These are phyloP conservation scores for Sogatella furcifera DNA, from an alignment of 1,140 invertebrate genomes.

Conservation along the genomic window DNA sequence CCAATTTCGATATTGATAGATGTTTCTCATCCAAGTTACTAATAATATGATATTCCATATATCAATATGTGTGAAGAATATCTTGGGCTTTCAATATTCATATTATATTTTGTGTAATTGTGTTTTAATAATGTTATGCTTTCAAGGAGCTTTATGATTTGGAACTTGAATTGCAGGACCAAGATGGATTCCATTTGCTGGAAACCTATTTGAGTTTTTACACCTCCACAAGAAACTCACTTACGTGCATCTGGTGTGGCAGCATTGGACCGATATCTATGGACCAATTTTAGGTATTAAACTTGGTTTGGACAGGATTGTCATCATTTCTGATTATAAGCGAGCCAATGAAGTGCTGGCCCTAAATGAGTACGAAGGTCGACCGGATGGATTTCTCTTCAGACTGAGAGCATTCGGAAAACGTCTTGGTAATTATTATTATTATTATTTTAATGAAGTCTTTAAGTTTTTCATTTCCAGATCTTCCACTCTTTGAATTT, in stretches of 20 bases:
- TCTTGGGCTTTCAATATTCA: too few species aligned
- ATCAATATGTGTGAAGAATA: too few species aligned
- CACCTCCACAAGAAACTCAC: slow-evolving; percentile 24
- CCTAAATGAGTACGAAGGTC: slow-evolving; percentile 51
- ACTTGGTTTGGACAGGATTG: slow-evolving; percentile 44
- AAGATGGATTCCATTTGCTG: slow-evolving; percentile 35
- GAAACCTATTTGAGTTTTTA: slow-evolving; percentile 30
- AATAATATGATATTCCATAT: too few species aligned
- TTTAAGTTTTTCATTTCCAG: too few species aligned
- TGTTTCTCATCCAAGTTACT: too few species aligned
- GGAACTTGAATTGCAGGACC: slow-evolving; percentile 30
- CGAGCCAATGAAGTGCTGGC: slow-evolving; percentile 45
- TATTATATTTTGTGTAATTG: too few species aligned
- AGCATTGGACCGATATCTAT: slow-evolving; percentile 26
- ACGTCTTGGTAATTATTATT: slow-evolving; percentile 43
- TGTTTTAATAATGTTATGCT: too few species aligned
- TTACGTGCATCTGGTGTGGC: slow-evolving; percentile 32
- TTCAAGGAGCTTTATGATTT: too few species aligned
- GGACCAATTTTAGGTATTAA: slow-evolving; percentile 38
- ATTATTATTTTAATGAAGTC: too few species aligned
- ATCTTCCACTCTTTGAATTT: too few species aligned
- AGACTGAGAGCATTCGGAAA: slow-evolving; percentile 48
- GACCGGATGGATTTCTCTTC: slow-evolving; percentile 58
- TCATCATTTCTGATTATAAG: slow-evolving; percentile 48
- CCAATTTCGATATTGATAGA: too few species aligned